Conservation (phyloP, 2,113 vertebrate genomes). For the Lophotis ruficrista region DNA sequence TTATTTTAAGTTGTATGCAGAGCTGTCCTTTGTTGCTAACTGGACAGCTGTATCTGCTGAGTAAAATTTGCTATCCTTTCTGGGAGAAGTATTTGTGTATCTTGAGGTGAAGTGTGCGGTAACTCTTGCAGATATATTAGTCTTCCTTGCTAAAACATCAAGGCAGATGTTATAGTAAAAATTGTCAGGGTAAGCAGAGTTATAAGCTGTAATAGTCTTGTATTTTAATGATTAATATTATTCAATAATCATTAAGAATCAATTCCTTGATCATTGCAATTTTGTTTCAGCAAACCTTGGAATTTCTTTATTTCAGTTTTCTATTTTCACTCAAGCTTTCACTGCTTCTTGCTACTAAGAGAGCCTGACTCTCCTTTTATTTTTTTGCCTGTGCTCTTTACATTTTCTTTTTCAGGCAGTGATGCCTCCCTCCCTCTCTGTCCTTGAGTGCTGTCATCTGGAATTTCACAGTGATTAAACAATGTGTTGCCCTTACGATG, state of each 20-base stretch:
- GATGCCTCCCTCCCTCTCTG: slow-evolving; percentile 32
- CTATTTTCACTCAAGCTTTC: neutral
- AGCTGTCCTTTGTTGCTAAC: neutral
- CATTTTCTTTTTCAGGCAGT: slow-evolving; percentile 53
- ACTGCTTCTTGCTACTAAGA: neutral
- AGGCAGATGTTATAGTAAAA: neutral
- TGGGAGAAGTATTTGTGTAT: neutral
- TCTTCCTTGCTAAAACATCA: neutral
- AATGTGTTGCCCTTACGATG: slow-evolving; percentile 52
- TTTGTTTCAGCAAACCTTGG: neutral
- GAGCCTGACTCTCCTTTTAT: neutral
- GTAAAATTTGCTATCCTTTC: neutral
- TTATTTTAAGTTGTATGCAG: neutral
- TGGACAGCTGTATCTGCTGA: neutral
- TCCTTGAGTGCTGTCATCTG: slow-evolving; percentile 70
- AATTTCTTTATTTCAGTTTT: neutral
- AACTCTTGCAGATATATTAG: neutral
- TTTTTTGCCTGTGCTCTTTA: slow-evolving; percentile 11
- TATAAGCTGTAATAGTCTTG: neutral
- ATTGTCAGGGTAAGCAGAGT: neutral
- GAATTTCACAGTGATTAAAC: slow-evolving; percentile 67
- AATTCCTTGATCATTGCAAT: neutral
- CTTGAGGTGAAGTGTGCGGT: neutral
- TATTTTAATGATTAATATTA: neutral
- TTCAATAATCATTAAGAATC: neutral